These are phyloP conservation scores for Neoniphon sammara DNA, from an alignment of 2,797 vertebrate genomes.

Conservation along the genomic window DNA sequence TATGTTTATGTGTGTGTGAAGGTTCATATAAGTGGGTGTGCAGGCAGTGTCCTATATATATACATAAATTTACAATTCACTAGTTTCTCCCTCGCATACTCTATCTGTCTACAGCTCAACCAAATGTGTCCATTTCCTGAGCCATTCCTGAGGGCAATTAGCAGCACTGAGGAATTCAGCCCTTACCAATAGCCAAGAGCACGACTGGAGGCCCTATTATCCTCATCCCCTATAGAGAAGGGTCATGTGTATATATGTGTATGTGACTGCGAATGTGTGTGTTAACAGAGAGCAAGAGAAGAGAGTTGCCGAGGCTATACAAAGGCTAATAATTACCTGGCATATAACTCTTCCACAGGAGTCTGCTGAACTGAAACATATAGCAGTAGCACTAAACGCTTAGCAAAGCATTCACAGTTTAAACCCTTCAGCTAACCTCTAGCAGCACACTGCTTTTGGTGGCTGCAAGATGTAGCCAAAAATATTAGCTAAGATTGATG, in stretches of 20 bases:
- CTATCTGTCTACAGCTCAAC: conserved; percentile 65
- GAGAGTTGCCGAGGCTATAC: conserved; percentile 22
- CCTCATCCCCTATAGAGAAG: conserved; percentile 65
- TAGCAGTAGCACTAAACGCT: background rate
- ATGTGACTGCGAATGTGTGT: background rate
- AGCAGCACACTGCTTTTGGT: background rate
- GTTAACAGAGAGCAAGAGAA: background rate
- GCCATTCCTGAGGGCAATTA: conserved; percentile 79
- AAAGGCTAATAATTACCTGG: conserved; percentile 55
- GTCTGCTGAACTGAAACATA: background rate
- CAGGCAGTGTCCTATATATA: conserved; percentile 15
- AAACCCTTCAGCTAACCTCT: background rate
- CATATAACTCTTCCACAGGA: conserved; percentile 40
- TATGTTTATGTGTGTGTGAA: background rate
- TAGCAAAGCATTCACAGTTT: background rate
- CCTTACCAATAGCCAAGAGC: conserved; percentile 57
- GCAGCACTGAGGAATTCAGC: conserved; percentile 73
- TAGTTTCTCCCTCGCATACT: conserved; percentile 58
- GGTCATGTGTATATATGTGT: conserved; percentile 24
- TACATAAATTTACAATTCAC: conserved; percentile 22
- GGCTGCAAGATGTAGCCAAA: conserved; percentile 35
- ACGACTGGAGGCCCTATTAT: conserved; percentile 70
- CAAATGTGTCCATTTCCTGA: conserved; percentile 78
- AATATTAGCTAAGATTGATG: conserved; percentile 7
- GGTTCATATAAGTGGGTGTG: conserved; percentile 30